Percentiles rank a stretch among this genome's conserved stretches.
phyloP scores from a whole-genome alignment of 2,113 vertebrate species.

The Mobula birostris region DNA sequence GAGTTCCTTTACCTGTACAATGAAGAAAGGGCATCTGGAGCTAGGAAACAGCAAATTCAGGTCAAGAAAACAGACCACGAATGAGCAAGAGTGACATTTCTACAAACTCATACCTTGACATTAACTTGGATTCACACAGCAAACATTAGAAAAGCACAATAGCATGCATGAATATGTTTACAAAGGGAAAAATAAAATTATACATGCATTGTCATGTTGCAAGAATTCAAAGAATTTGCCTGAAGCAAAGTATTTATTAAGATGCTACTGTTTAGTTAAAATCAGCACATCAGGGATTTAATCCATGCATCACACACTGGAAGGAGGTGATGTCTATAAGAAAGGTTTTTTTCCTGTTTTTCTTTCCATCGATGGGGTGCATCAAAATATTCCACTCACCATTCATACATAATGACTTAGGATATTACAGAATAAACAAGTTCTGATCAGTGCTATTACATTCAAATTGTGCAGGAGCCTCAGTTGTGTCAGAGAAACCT shows the following conservation, averaged over 20 bases:
- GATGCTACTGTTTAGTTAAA: neutral
- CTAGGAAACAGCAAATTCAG: neutral
- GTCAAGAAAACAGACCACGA: neutral
- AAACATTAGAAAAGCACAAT: neutral
- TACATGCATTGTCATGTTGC: neutral
- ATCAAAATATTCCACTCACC: neutral
- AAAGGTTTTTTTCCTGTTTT: neutral
- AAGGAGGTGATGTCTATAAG: neutral
- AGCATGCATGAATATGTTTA: neutral
- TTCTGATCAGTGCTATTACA: neutral
- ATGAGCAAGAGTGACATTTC: neutral
- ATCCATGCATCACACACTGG: neutral
- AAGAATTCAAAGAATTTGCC: neutral
- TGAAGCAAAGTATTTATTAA: neutral
- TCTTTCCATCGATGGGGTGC: neutral
- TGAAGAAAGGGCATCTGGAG: neutral
- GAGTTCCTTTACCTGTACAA: neutral
- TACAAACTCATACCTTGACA: neutral
- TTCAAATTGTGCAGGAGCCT: neutral
- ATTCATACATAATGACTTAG: neutral
- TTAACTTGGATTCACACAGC: neutral
- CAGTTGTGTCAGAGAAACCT: neutral
- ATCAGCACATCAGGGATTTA: neutral
- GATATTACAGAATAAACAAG: neutral
- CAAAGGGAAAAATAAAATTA: neutral